A percentile compares a stretch with the other conserved stretches of the same genome.
Evolutionary conservation across 2,113 vertebrate genomes (phyloP).

Genomic region (Eudyptes chrysolophus): DNA sequence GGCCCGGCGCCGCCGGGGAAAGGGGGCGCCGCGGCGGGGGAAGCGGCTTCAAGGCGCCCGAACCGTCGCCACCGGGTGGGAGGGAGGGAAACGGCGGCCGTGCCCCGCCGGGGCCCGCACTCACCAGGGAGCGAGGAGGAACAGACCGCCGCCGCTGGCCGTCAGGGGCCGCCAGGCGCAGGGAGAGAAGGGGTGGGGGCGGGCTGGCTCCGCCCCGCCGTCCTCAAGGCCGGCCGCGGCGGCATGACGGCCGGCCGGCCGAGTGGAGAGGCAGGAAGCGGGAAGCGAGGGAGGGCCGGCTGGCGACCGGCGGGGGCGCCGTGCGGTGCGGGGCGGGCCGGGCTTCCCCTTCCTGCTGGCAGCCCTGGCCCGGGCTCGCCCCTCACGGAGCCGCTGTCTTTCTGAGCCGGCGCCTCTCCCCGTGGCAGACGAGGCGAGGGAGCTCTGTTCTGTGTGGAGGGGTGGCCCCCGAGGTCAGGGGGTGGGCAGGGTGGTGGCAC

Average conservation of each 20-base stretch:
- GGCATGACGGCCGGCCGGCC: background rate
- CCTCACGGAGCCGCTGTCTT: background rate
- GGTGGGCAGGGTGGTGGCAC: background rate
- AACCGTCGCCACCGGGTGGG: background rate
- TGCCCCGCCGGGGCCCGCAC: background rate
- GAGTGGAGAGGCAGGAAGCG: background rate
- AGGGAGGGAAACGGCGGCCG: too few species aligned
- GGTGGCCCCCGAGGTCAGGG: background rate
- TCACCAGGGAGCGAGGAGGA: background rate
- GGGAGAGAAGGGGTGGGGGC: background rate
- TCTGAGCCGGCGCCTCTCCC: too few species aligned
- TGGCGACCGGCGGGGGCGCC: accelerated
- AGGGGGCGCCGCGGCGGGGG: too few species aligned
- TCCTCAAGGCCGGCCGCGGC: background rate
- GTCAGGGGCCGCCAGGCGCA: background rate
- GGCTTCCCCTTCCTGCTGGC: background rate
- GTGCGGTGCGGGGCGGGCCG: too few species aligned
- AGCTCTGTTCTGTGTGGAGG: accelerated
- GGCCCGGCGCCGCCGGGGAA: background rate
- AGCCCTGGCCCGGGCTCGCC: too few species aligned
- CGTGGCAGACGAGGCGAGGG: too few species aligned
- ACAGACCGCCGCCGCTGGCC: background rate
- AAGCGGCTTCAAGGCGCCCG: background rate
- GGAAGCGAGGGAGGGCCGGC: too few species aligned
- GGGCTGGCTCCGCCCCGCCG: background rate